Evolutionary conservation across 2,797 vertebrate genomes (phyloP).

Genomic region (Fistularia commersonii): DNA sequence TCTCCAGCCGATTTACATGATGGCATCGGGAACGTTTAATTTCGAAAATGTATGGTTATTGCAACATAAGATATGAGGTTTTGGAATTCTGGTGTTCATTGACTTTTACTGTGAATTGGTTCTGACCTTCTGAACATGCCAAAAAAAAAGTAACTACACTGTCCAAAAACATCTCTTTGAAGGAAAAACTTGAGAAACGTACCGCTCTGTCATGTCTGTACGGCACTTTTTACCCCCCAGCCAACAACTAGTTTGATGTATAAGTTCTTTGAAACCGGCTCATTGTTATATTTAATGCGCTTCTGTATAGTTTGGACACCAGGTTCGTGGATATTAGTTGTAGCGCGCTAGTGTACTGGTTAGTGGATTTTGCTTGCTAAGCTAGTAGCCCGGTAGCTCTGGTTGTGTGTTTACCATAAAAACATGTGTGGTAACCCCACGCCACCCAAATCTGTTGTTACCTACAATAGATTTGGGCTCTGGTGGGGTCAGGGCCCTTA

Average conservation of each 20-base stretch:
- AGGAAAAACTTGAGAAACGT: too few relatives aligned
- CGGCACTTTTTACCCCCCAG: too few relatives aligned
- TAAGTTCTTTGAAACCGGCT: too few relatives aligned
- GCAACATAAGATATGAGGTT: conserved; percentile 42
- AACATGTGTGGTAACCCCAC: not conserved
- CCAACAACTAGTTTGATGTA: too few relatives aligned
- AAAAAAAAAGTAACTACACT: conserved; percentile 43
- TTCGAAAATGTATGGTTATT: conserved; percentile 43
- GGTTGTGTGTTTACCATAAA: not conserved
- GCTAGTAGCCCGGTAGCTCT: not conserved
- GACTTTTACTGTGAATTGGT: conserved; percentile 56
- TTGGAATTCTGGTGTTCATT: conserved; percentile 30
- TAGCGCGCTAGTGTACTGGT: too few relatives aligned
- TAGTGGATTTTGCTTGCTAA: not conserved
- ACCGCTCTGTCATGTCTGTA: too few relatives aligned
- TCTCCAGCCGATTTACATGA: conserved; percentile 52
- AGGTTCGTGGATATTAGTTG: too few relatives aligned
- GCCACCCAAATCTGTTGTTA: not conserved
- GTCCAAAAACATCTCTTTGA: conserved; percentile 5
- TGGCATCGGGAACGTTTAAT: conserved; percentile 16
- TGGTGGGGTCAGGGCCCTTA: conserved; percentile 13
- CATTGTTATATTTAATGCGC: too few relatives aligned
- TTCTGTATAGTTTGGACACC: too few relatives aligned
- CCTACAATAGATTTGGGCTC: conserved; percentile 14
- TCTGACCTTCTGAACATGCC: conserved; percentile 41